These are phyloP conservation scores for Drosophila oshimai DNA, from an alignment of 1,140 invertebrate genomes.

Conservation along the genomic window DNA sequence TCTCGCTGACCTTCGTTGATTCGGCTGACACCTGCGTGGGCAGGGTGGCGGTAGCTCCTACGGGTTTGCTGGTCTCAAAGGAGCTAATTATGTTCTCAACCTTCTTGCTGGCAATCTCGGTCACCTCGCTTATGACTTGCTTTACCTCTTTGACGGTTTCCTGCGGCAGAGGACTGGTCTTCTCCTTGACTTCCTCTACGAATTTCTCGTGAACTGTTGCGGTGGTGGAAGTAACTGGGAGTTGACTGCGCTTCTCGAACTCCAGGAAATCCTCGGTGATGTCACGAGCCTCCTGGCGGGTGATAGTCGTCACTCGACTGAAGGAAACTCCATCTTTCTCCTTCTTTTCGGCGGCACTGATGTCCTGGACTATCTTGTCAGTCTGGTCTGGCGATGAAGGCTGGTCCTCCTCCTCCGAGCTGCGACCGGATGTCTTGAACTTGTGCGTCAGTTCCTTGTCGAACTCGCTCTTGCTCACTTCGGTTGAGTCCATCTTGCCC, in stretches of 20 bases:
- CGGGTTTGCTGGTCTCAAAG: conserved; percentile 49
- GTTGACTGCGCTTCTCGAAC: conserved; percentile 70
- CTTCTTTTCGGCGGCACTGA: conserved; percentile 65
- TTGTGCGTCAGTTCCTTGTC: conserved; percentile 81
- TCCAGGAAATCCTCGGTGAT: conserved; percentile 77
- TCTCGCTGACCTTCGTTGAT: conserved; percentile 65
- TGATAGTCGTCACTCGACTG: conserved; percentile 55
- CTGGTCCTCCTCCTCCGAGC: conserved; percentile 74
- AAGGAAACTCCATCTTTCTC: conserved; percentile 48
- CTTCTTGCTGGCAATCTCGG: conserved; percentile 64
- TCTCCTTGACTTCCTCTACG: conserved; percentile 72
- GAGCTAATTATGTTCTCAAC: conserved; percentile 68
- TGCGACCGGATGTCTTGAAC: conserved; percentile 73
- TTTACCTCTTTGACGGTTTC: conserved; percentile 56
- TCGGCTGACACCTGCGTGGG: conserved; percentile 28
- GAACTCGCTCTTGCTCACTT: conserved; percentile 80
- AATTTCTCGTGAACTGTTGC: conserved; percentile 70
- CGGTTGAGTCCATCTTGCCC: conserved; percentile 73
- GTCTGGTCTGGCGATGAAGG: conserved; percentile 35
- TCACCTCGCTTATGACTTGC: conserved; percentile 64
- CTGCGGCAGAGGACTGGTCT: conserved; percentile 53
- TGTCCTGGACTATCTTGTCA: conserved; percentile 74
- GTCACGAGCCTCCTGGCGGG: conserved; percentile 66
- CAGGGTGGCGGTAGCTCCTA: background rate
- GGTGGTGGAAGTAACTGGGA: conserved; percentile 44